These are phyloP conservation scores for Scrobipalpa atriplicella DNA, from an alignment of 2,888 invertebrate genomes.

Conservation along the genomic window DNA sequence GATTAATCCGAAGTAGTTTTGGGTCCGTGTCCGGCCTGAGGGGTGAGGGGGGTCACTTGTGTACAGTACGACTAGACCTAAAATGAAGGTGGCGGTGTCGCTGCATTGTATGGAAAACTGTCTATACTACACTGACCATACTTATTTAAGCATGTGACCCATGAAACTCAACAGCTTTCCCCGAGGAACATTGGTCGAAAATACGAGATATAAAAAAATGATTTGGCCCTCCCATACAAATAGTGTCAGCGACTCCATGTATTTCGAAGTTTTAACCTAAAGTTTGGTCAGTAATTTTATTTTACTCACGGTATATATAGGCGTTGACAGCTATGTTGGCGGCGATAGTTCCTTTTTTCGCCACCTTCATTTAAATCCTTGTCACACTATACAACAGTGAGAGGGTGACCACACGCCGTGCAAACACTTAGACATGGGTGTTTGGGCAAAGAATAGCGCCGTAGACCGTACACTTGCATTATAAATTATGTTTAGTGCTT, in stretches of 20 bases:
- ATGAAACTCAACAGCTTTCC: too few relatives aligned
- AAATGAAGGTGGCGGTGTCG: neutral
- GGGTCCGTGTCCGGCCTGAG: constrained; percentile 49
- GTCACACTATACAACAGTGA: neutral
- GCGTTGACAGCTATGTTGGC: too few relatives aligned
- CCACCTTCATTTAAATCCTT: too few relatives aligned
- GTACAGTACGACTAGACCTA: neutral
- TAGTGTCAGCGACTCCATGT: too few relatives aligned
- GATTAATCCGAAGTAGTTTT: constrained; percentile 75
- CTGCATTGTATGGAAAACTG: neutral
- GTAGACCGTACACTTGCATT: constrained; percentile 14
- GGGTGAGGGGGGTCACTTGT: constrained; percentile 34
- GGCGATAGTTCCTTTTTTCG: neutral
- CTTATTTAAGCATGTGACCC: too few relatives aligned
- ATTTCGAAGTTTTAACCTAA: too few relatives aligned
- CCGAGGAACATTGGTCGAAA: too few relatives aligned
- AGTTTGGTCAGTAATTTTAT: too few relatives aligned
- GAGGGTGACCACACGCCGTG: constrained; percentile 44
- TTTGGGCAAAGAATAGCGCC: constrained; percentile 39
- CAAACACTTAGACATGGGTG: constrained; percentile 52
- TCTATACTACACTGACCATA: too few relatives aligned
- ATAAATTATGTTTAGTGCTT: constrained; percentile 24
- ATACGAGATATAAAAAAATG: too few relatives aligned
- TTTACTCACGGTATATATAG: too few relatives aligned
- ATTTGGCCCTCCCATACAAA: too few relatives aligned